Base-by-base conservation (phyloP, 2,888 invertebrate species). In the Byasa hedistus region DNA sequence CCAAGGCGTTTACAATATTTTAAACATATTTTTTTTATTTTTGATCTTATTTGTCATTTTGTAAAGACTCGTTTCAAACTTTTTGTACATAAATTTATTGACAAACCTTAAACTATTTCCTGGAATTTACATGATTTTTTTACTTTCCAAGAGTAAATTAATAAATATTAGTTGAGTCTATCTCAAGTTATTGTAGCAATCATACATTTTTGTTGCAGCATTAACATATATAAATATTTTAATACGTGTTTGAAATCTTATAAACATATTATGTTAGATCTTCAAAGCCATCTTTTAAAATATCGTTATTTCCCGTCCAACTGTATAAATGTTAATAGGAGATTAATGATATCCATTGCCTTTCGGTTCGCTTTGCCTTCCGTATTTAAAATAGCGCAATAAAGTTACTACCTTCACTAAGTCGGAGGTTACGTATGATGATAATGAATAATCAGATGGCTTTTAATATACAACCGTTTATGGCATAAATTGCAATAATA, bases 351-450 rank as follows among this genome's bases (percentile, higher is more conserved):
- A 44, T 24, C 21, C 61, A 57, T 39, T 54, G 44, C 54, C 52
- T 62, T 61, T 66, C 61, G 22, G 61, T 52, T 58, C 52, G 44
- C 21, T 66, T 62, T 27, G 54, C 44, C 66, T 66, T 66, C 66
- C 61, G 61, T 62, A 65, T 65, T 61, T 57, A 58, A 65, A 65
- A 61, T 57, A 65, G 56, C 61, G 61, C 24, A 57, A 57, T 61
- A 65, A 57, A 65, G 56, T 48, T 17, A n/a, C 36, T 62, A 66
- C 66, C 66, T 66, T 66, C 65, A 57, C 61, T 54, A 62, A 58
- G 66, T 66, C 61, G 58, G 36, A 66, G 61, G 66, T 66, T 57
- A 66, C 48, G 23, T 58, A 23, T 58, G 61, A 52, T 66, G 61
- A 62, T 66, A 52, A 66, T 66, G 57, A 66, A 66, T 61, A 63